Evolutionary conservation across 2,888 invertebrate species (phyloP).

Genomic region (Bimastos eiseni): DNA sequence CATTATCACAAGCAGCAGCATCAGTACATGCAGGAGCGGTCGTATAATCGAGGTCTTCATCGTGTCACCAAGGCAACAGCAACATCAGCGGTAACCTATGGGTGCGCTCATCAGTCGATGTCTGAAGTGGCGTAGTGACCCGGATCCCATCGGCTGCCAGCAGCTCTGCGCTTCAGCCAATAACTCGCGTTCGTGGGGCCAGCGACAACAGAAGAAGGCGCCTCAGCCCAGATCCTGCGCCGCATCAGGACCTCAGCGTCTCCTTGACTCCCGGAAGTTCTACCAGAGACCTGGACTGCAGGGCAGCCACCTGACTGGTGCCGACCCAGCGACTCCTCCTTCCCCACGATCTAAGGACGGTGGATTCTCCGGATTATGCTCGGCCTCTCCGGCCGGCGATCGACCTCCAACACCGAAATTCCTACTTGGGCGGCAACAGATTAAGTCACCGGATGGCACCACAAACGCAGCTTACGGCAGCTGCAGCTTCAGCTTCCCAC

Average conservation of each 20-base stretch:
- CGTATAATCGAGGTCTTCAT: not conserved
- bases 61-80: not conserved
- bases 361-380: not conserved
- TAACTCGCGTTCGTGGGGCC: not conserved
- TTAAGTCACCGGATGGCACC: not conserved
- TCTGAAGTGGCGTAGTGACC: not conserved
- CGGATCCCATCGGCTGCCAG: not conserved
- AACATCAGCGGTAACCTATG: not conserved
- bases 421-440: not conserved
- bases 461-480: not conserved
- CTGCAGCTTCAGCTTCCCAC: conserved; percentile 20
- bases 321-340: not conserved
- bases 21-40: not conserved
- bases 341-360: not conserved
- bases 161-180: not conserved
- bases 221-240: not conserved
- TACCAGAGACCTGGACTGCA: not conserved
- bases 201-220: not conserved
- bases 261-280: not conserved
- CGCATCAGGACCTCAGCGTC: not conserved
- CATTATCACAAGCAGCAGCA: not conserved
- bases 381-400: not conserved
- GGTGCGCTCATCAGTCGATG: conserved; percentile 6
- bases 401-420: conserved; percentile 16
- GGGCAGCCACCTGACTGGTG: not conserved